phyloP scores from a whole-genome alignment of 1,140 invertebrate species.

The Saccostrea cuccullata region DNA sequence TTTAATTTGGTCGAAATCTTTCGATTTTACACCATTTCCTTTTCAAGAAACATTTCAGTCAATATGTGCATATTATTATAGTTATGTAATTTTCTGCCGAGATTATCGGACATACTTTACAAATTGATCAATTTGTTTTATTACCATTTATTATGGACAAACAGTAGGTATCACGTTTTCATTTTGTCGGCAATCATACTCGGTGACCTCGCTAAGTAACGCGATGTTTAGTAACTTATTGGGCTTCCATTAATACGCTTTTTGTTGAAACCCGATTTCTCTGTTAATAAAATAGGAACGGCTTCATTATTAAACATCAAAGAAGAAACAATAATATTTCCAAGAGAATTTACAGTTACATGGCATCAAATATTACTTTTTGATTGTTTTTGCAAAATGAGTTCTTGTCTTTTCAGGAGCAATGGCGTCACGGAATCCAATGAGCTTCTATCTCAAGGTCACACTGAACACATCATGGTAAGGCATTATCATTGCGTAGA shows the following conservation, averaged over 20 bases:
- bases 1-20: slow-evolving; percentile 29
- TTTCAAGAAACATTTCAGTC: not conserved
- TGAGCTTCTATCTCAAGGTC: slow-evolving; percentile 10
- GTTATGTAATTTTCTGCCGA: slow-evolving; percentile 12
- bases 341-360: not conserved
- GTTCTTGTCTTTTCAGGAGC: slow-evolving; percentile 1
- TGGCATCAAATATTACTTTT: not conserved
- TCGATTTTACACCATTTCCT: slow-evolving; percentile 15
- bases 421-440: slow-evolving; percentile 29
- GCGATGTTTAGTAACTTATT: no score
- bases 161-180: not conserved
- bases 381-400: slow-evolving; percentile 3
- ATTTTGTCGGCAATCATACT: not conserved
- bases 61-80: not conserved
- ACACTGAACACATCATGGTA: slow-evolving; percentile 6
- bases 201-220: not conserved
- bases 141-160: not conserved
- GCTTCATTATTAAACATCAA: not conserved
- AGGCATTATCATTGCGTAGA: not conserved
- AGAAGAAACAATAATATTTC: not conserved
- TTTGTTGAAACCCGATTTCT: not conserved
- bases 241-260: no score
- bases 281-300: not conserved
- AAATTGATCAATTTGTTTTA: not conserved
- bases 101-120: not conserved